Evolutionary conservation across 2,888 invertebrate genomes (phyloP), one percentile per base, ranked within the genome.

Genomic region (Aromia moschata): DNA sequence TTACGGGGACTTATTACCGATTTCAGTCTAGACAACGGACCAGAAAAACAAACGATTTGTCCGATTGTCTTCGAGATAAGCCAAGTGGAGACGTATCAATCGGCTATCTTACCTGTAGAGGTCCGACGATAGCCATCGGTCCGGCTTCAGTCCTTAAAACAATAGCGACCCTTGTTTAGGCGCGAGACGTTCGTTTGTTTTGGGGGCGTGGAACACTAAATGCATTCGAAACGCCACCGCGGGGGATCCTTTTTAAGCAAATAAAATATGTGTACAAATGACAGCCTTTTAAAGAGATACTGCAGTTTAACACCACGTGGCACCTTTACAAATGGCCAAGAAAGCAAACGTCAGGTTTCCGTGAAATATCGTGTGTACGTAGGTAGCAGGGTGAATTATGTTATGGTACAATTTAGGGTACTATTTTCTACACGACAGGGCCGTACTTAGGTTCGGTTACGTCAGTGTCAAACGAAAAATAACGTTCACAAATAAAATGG

Each of bases 31-130:
- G 73, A 73, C 71, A 64, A 63, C 47, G 45, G 58, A 57, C 54
- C 56, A 56, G 61, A 65, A 70, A 69, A 70, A 60, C 61, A 67
- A 69, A 62, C 68, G 70, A 74, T 74, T 71, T 72, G 72, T 74
- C 64, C 62, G 68, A 68, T 68, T 65, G 70, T 66, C 62, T 61
- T 54, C 17, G 44, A 64, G 68, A 66, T 67, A 64, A 60, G 55
- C 45, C 40, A 66, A 61, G 67, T 65, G 65, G 64, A 72, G 67
- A 73, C 70, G 67, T 71, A 73, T 73, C 73, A 72, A 72, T 72
- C 67, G 69, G 56, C 62, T 67, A 69, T 67, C 66, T 63, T 70
- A 64, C 69, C 68, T 65, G 63, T 20, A 40, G 30, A 41, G 46
- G 30, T 44, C 44, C 38, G 11, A 10, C 51, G 37, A 51, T 57